A percentile compares a stretch with the other conserved stretches of the same genome.
These are phyloP conservation scores for Puffinus mauretanicus DNA, from an alignment of 2,113 vertebrate species.

Conservation along the genomic window DNA sequence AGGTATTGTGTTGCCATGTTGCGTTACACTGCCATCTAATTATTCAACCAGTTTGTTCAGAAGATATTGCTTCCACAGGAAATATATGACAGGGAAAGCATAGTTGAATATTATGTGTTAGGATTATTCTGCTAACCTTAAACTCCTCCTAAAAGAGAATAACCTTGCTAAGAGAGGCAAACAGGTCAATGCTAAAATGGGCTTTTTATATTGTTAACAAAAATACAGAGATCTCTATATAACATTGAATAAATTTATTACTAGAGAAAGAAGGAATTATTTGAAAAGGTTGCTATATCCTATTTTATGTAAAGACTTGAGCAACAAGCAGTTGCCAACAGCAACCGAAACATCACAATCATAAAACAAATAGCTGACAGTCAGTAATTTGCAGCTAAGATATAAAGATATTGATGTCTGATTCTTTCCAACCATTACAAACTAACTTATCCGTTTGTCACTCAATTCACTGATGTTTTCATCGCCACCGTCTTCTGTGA, in stretches of 20 bases:
- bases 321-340: neutral
- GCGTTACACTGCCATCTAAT: neutral
- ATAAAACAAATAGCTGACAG: conserved; percentile 12
- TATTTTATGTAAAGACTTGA: neutral
- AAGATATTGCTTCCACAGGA: neutral
- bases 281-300: neutral
- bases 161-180: neutral
- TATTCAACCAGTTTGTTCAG: neutral
- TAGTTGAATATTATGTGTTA: neutral
- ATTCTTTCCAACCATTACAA: neutral
- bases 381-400: neutral
- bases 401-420: neutral
- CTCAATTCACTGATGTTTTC: neutral
- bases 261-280: neutral
- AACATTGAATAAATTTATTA: neutral
- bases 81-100: neutral
- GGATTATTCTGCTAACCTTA: neutral
- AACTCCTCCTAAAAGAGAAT: neutral
- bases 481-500: neutral
- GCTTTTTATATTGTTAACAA: neutral
- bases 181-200: neutral
- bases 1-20: neutral
- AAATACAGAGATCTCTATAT: neutral
- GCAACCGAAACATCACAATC: neutral
- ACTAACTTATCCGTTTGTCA: neutral